These are phyloP conservation scores for Pseudomyrmex sp. DNA, from an alignment of 1,140 invertebrate genomes.

Conservation along the genomic window DNA sequence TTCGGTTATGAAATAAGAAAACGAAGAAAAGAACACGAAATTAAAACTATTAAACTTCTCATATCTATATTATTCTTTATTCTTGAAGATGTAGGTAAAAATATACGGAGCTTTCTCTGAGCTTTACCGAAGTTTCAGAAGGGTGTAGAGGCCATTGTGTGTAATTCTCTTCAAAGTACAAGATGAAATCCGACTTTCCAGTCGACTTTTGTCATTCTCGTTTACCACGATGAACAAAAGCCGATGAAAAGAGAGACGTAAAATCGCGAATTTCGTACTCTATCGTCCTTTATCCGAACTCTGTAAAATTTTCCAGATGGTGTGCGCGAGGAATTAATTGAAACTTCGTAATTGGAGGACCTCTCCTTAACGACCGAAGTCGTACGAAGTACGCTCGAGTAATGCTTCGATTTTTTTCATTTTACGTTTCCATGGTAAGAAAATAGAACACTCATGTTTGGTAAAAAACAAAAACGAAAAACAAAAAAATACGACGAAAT, in stretches of 20 bases:
- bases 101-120: neutral
- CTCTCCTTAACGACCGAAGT: conserved; percentile 44
- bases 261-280: conserved; percentile 28
- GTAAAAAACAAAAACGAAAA: no score
- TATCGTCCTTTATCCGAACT: conserved; percentile 35
- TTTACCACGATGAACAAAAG: conserved; percentile 53
- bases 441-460: neutral
- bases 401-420: conserved; percentile 23
- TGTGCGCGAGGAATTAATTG: conserved; percentile 47
- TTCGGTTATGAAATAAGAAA: no score
- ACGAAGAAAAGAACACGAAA: no score
- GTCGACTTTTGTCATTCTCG: conserved; percentile 47
- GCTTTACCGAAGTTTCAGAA: conserved; percentile 24
- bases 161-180: conserved; percentile 47
- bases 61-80: conserved; percentile 13
- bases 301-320: conserved; percentile 45
- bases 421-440: neutral
- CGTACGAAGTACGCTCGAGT: conserved; percentile 30
- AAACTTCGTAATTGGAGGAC: conserved; percentile 56
- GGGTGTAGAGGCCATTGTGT: conserved; percentile 25
- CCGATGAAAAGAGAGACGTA: neutral
- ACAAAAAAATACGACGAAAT: neutral
- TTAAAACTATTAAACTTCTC: no score
- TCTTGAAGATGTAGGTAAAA: conserved; percentile 13
- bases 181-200: conserved; percentile 45